Conservation (phyloP, 1,140 invertebrate species). For the Hylyphantes graminicola region DNA sequence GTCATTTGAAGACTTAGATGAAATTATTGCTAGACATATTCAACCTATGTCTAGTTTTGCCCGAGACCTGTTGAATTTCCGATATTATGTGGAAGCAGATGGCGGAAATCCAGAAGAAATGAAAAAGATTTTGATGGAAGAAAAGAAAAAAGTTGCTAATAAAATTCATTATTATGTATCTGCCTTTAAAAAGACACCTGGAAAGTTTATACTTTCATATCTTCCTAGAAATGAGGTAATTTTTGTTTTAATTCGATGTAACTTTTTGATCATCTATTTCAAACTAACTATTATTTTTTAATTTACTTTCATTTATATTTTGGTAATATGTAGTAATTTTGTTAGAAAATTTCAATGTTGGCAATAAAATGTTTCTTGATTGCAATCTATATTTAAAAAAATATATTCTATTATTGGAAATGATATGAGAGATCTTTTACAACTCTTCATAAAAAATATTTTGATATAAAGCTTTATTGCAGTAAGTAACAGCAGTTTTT, state of each 20-base stretch:
- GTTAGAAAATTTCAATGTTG: too few species aligned
- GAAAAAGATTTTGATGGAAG: conserved; percentile 86
- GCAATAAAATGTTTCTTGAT: too few species aligned
- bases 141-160: conserved; percentile 84
- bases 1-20: conserved; percentile 98
- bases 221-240: conserved; percentile 79
- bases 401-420: too few species aligned
- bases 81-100: conserved; percentile 68
- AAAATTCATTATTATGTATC: conserved; percentile 94
- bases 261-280: neutral
- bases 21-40: conserved; percentile 96
- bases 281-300: neutral
- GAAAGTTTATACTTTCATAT: conserved; percentile 95
- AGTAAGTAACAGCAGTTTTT: too few species aligned
- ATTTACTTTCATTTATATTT: neutral
- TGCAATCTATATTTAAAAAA: too few species aligned
- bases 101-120: conserved; percentile 77
- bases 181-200: conserved; percentile 88
- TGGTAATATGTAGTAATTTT: too few species aligned
- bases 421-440: too few species aligned
- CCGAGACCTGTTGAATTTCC: conserved; percentile 89
- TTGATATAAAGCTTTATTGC: too few species aligned
- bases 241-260: neutral
- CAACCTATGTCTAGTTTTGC: conserved; percentile 95
- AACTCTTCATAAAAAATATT: too few species aligned